Evolutionary conservation across 2,888 invertebrate genomes (phyloP).

Genomic region (Acleris sparsana): DNA sequence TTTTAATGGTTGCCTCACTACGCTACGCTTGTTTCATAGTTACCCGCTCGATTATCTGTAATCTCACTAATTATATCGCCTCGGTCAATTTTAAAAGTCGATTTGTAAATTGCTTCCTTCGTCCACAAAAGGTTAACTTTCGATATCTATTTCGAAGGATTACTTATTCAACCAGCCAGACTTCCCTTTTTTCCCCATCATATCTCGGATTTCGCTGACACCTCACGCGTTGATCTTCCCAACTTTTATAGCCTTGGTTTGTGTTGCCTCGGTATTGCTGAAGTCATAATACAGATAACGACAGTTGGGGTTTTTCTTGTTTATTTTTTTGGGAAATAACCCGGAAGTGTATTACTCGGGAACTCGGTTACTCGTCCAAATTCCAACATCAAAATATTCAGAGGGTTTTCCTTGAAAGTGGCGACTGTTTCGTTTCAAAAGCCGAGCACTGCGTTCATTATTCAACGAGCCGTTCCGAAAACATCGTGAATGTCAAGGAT

Average conservation of each 20-base stretch:
- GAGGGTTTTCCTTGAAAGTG: background rate
- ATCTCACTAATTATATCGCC: background rate
- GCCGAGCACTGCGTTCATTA: conserved; percentile 8
- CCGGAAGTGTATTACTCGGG: background rate
- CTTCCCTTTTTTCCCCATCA: background rate
- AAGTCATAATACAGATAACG: background rate
- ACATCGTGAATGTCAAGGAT: conserved; percentile 17
- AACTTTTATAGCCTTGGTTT: conserved; percentile 12
- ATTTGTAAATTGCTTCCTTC: too few relatives aligned
- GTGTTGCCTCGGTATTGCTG: background rate
- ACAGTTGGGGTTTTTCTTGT: conserved; percentile 2
- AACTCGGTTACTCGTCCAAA: background rate
- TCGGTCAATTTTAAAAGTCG: too few relatives aligned
- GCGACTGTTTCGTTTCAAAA: background rate
- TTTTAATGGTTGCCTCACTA: conserved; percentile 12
- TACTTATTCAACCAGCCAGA: conserved; percentile 3
- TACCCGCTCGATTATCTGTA: conserved; percentile 1
- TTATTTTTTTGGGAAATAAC: background rate
- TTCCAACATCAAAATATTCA: too few relatives aligned
- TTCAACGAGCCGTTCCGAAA: conserved; percentile 16
- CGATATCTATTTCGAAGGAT: background rate
- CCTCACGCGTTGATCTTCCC: background rate
- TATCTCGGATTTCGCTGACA: conserved; percentile 16
- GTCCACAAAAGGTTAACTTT: background rate
- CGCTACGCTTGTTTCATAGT: conserved; percentile 2